phyloP scores from a whole-genome alignment of 37 sponge, comb jelly and placozoan genomes.

The Diacarnus erythraeanus region DNA sequence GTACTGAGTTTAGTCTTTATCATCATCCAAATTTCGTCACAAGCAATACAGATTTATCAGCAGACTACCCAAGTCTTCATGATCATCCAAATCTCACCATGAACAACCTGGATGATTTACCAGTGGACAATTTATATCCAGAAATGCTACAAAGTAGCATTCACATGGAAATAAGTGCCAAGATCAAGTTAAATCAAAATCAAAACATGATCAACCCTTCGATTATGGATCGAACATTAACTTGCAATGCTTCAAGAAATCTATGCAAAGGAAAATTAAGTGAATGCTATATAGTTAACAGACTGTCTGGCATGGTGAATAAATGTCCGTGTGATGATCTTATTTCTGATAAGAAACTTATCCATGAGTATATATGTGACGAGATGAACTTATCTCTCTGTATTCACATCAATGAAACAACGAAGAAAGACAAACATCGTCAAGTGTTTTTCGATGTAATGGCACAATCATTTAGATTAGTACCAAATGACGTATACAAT shows the following conservation, averaged over 20 bases:
- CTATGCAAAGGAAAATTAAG: not conserved
- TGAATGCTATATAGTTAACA: not conserved
- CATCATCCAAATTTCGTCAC: conserved; percentile 15
- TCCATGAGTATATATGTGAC: not conserved
- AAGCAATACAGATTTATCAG: too few relatives aligned
- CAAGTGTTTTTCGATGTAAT: too few relatives aligned
- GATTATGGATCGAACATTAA: not conserved
- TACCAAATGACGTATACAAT: not conserved
- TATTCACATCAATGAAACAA: not conserved
- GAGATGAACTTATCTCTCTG: not conserved
- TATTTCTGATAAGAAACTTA: not conserved
- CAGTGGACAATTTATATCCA: not conserved
- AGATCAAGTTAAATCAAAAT: not conserved
- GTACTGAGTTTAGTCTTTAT: conserved; percentile 24
- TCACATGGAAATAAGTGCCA: not conserved
- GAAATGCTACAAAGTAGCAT: too few relatives aligned
- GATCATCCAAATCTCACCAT: conserved; percentile 19
- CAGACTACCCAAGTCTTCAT: too few relatives aligned
- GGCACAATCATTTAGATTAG: too few relatives aligned
- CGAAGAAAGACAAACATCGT: not conserved
- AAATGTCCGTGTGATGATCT: not conserved
- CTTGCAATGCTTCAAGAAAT: not conserved
- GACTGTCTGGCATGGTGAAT: not conserved
- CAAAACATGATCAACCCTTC: not conserved
- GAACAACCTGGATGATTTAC: not conserved